Base-by-base conservation (phyloP, 2,888 invertebrate species). In the Zaprionus bogoriensis region DNA sequence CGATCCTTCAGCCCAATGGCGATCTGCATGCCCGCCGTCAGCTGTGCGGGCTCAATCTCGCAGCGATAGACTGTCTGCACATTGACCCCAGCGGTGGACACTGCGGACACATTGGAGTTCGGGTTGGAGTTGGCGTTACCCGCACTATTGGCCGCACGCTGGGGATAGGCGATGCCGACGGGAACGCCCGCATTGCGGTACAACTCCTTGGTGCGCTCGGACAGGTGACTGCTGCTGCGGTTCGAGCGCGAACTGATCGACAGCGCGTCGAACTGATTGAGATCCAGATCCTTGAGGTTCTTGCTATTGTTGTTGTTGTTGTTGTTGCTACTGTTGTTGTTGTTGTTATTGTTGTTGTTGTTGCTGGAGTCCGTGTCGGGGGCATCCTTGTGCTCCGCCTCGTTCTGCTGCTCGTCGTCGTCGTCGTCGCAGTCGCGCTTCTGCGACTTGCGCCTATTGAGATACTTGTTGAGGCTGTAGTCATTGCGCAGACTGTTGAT, bases 1-100 rank as follows among this genome's bases (percentile, higher is more conserved):
- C 90, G 90, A 84, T 91, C 91, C 65, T 90, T 90, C 0, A 91
- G 66, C 0, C 91, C 91, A 71, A 91, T 89, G 38, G 91, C 91
- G 25, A 91, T 91, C 73, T 91, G 91, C 91, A 91, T 91, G 41
- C 91, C 91, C 50, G 90, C 89, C 1, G 91, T 89, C 36, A 91
- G 60, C 20, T 89, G 90, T 0, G 88, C 87, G 0, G 89, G 90
- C 17, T 89, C 89, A 9, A 91, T 87, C 67, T 91, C 91, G 30
- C 91, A 91, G 20, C 90, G 89, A 66, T 91, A 91, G 0, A 91
- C 89, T 17, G 90, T 89, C 68, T 91, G 90, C 0, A 90, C 86
- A 52, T 89, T 89, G 6, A 36, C 14, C 14, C 71, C 41, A 0
- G 91, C 90, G 4, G 44, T 73, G 22, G 42, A 53, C n/a, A n/a